These are phyloP conservation scores for Oryzias sinensis DNA, from an alignment of 2,797 vertebrate species.

Conservation along the genomic window DNA sequence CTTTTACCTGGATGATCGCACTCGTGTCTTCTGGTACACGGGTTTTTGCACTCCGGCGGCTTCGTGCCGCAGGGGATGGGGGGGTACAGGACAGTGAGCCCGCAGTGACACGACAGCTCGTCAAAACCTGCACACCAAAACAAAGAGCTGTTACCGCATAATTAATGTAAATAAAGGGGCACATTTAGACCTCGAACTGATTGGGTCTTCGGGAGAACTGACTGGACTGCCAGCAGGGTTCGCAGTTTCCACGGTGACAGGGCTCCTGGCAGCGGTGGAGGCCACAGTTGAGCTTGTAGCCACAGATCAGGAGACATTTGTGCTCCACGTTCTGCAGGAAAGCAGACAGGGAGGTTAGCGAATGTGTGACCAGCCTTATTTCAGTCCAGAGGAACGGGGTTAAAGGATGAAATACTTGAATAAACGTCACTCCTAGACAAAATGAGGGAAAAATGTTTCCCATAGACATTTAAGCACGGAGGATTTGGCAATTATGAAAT, in stretches of 20 bases:
- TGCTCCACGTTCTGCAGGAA: constrained; percentile 84
- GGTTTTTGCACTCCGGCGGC: constrained; percentile 93
- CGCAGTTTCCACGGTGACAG: constrained; percentile 96
- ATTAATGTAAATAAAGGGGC: constrained; percentile 4
- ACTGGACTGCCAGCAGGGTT: constrained; percentile 98
- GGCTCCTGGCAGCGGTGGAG: constrained; percentile 95
- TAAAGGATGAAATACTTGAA: too few species aligned
- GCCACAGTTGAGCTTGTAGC: constrained; percentile 95
- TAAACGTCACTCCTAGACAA: too few species aligned
- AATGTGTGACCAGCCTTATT: too few species aligned
- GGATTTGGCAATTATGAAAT: too few species aligned
- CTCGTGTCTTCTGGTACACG: constrained; percentile 88
- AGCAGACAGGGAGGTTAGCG: too few species aligned
- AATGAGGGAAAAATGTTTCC: too few species aligned
- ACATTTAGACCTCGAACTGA: constrained; percentile 18
- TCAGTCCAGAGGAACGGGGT: too few species aligned
- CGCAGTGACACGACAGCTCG: constrained; percentile 94
- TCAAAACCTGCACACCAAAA: constrained; percentile 85
- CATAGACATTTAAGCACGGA: too few species aligned
- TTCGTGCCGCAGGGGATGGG: constrained; percentile 94
- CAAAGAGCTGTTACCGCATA: constrained; percentile 6
- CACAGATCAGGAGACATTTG: constrained; percentile 91
- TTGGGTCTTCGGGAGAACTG: constrained; percentile 58
- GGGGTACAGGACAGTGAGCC: constrained; percentile 89
- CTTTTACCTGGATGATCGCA: constrained; percentile 92